Conservation (phyloP, 2,888 invertebrate species). For the Oscheius onirici region DNA sequence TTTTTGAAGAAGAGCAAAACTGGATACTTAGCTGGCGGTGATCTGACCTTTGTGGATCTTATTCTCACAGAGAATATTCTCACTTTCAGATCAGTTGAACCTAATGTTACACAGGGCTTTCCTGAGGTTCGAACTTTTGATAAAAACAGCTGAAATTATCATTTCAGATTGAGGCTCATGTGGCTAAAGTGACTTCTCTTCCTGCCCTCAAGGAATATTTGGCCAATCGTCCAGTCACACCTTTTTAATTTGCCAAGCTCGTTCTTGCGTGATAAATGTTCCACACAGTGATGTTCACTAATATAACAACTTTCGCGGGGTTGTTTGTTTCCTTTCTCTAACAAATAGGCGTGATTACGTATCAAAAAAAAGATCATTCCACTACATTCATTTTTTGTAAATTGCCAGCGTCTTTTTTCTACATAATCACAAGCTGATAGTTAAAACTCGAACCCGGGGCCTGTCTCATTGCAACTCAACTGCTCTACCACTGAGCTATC, state of each 20-base stretch:
- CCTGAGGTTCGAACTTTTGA: conserved; percentile 20
- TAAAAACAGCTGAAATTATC: background rate
- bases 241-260: conserved; percentile 13
- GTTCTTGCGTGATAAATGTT: too few relatives aligned
- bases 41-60: conserved; percentile 31
- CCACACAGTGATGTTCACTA: too few relatives aligned
- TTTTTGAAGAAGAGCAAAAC: conserved; percentile 44
- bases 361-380: too few relatives aligned
- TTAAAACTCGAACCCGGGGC: too few relatives aligned
- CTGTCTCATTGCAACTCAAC: too few relatives aligned
- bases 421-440: too few relatives aligned
- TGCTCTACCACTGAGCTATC: too few relatives aligned
- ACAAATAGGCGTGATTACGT: too few relatives aligned
- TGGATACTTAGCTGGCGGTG: conserved; percentile 31
- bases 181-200: conserved; percentile 15
- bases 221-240: conserved; percentile 13
- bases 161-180: conserved; percentile 16
- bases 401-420: too few relatives aligned
- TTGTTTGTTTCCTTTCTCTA: too few relatives aligned
- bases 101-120: conserved; percentile 8
- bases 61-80: conserved; percentile 31
- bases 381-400: too few relatives aligned
- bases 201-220: conserved; percentile 30
- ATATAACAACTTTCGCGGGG: too few relatives aligned
- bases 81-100: conserved; percentile 9